These are phyloP conservation scores for Gymnogyps californianus DNA, from an alignment of 2,113 vertebrate species.

Conservation along the genomic window DNA sequence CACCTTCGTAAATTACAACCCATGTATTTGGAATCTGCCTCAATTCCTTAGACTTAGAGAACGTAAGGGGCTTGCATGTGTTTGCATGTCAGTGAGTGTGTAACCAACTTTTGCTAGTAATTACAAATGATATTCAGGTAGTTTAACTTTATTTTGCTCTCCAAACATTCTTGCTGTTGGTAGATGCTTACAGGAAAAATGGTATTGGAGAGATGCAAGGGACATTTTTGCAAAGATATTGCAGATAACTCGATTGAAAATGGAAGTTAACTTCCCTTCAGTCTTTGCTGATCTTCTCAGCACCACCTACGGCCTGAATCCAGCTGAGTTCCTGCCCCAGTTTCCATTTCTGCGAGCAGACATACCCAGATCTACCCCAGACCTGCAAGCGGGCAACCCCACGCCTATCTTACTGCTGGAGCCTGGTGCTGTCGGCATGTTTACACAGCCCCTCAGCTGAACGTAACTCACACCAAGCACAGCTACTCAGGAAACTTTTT, in stretches of 20 bases:
- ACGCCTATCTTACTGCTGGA: background rate
- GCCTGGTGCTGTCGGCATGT: background rate
- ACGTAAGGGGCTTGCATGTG: background rate
- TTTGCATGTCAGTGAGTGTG: accelerated
- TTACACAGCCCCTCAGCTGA: background rate
- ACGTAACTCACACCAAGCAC: accelerated
- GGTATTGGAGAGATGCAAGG: background rate
- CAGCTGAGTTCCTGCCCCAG: background rate
- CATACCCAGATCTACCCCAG: accelerated
- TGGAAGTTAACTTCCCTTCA: background rate
- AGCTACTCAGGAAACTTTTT: background rate
- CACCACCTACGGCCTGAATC: background rate
- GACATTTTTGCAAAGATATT: background rate
- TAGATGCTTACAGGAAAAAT: background rate
- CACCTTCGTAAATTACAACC: background rate
- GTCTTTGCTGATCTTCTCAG: background rate
- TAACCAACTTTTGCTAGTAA: background rate
- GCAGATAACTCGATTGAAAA: background rate
- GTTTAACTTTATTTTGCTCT: background rate
- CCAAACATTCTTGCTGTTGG: background rate
- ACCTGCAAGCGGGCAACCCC: background rate
- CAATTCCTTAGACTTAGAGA: background rate
- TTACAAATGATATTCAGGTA: background rate
- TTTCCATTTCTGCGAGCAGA: background rate
- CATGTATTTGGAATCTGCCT: background rate